Percentiles rank a stretch among this genome's conserved stretches.
phyloP scores from a whole-genome alignment of 1,140 invertebrate species.

The Epicauta chinensis region DNA sequence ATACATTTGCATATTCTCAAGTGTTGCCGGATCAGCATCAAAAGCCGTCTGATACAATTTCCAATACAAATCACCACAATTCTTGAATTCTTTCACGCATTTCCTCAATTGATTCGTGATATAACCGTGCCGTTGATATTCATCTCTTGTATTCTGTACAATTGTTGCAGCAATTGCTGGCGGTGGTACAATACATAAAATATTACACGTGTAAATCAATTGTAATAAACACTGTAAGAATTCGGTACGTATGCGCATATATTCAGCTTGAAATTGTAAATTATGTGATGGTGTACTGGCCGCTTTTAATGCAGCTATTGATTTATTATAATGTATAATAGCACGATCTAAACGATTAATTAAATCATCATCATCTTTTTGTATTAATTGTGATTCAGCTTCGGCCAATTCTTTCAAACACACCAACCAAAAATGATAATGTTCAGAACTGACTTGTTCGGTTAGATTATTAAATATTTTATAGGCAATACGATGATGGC shows the following conservation, averaged over 20 bases:
- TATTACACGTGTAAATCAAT: conserved; percentile 70
- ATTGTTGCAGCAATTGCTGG: conserved; percentile 84
- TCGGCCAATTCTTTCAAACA: conserved; percentile 70
- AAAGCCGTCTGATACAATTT: conserved; percentile 86
- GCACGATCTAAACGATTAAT: conserved; percentile 56
- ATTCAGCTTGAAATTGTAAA: conserved; percentile 74
- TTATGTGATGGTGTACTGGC: conserved; percentile 60
- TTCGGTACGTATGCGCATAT: conserved; percentile 65
- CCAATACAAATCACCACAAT: conserved; percentile 70
- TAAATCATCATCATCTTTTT: conserved; percentile 40
- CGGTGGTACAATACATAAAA: conserved; percentile 83
- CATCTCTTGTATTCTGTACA: conserved; percentile 70
- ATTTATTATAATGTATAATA: conserved; percentile 54
- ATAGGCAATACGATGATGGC: conserved; percentile 69
- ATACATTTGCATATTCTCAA: conserved; percentile 70
- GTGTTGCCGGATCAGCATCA: conserved; percentile 83
- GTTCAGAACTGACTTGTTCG: conserved; percentile 77
- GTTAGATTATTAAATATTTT: conserved; percentile 60
- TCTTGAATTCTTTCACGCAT: conserved; percentile 67
- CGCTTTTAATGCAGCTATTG: conserved; percentile 60
- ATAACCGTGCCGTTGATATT: conserved; percentile 74
- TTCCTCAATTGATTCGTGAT: conserved; percentile 76
- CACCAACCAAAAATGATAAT: conserved; percentile 84
- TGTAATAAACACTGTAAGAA: conserved; percentile 70
- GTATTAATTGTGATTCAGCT: conserved; percentile 22